Conservation (phyloP, 2,797 vertebrate species). For the Diglossa cyanea region DNA sequence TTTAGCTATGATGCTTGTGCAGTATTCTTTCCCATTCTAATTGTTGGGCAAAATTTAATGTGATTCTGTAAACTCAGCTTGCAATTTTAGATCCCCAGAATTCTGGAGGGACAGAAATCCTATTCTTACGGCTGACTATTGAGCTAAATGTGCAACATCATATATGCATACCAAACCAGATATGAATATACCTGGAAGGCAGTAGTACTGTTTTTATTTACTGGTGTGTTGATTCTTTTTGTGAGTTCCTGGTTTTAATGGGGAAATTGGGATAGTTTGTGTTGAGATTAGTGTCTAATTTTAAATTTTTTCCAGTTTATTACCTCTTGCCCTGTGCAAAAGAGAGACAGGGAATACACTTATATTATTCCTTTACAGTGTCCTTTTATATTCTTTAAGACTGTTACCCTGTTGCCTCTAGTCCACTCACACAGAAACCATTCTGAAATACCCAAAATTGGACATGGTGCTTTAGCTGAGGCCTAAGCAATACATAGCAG, state of each 20-base stretch:
- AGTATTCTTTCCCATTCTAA: background rate
- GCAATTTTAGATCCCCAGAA: background rate
- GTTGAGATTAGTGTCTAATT: background rate
- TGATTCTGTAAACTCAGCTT: background rate
- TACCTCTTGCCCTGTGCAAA: background rate
- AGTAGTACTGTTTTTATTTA: background rate
- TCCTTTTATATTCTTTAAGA: background rate
- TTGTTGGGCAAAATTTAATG: background rate
- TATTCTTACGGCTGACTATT: background rate
- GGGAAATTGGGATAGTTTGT: background rate
- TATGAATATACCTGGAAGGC: background rate
- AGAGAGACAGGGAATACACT: background rate
- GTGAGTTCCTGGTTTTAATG: background rate
- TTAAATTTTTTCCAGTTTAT: background rate
- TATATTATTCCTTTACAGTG: background rate
- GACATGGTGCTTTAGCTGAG: background rate
- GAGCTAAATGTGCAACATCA: background rate
- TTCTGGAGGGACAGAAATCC: background rate
- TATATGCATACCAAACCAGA: background rate
- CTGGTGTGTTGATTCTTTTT: background rate
- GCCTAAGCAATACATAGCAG: background rate
- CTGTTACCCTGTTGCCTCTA: background rate
- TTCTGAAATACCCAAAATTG: background rate
- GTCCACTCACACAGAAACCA: background rate
- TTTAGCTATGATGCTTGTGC: background rate